Evolutionary conservation across 2,888 invertebrate species (phyloP).

Genomic region (Tetheella fluctuosa): DNA sequence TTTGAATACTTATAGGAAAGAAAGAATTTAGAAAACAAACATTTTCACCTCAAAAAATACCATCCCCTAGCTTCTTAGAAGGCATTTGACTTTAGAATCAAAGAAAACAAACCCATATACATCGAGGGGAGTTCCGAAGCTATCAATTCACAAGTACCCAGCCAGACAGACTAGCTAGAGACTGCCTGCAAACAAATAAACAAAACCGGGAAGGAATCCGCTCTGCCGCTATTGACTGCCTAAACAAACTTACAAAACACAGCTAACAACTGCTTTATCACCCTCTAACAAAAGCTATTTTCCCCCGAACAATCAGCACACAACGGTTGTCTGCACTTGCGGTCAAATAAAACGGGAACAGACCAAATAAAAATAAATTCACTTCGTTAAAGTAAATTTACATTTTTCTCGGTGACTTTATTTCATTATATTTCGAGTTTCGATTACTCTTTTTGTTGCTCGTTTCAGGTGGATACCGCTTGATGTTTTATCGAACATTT

Average conservation of each 20-base stretch:
- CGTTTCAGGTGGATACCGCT: slow-evolving; percentile 38
- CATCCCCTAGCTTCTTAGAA: neutral
- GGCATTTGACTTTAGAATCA: slow-evolving; percentile 2
- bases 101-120: slow-evolving; percentile 7
- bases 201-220: slow-evolving; percentile 43
- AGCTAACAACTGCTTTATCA: slow-evolving; percentile 26
- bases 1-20: too few relatives aligned
- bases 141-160: slow-evolving; percentile 59
- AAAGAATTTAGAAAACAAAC: neutral
- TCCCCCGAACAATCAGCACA: slow-evolving; percentile 18
- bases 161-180: slow-evolving; percentile 40
- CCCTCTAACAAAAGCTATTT: slow-evolving; percentile 24
- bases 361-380: slow-evolving; percentile 64
- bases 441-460: slow-evolving; percentile 48
- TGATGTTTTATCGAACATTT: slow-evolving; percentile 48
- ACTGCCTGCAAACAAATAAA: slow-evolving; percentile 51
- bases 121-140: slow-evolving; percentile 30
- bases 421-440: slow-evolving; percentile 52
- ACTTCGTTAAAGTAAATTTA: slow-evolving; percentile 77
- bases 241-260: slow-evolving; percentile 27
- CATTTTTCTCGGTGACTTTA: slow-evolving; percentile 67
- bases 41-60: neutral
- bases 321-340: slow-evolving; percentile 45
- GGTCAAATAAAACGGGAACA: slow-evolving; percentile 43
- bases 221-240: slow-evolving; percentile 38